Conservation (phyloP, 2,113 vertebrate genomes). For the Polyodon spathula region DNA sequence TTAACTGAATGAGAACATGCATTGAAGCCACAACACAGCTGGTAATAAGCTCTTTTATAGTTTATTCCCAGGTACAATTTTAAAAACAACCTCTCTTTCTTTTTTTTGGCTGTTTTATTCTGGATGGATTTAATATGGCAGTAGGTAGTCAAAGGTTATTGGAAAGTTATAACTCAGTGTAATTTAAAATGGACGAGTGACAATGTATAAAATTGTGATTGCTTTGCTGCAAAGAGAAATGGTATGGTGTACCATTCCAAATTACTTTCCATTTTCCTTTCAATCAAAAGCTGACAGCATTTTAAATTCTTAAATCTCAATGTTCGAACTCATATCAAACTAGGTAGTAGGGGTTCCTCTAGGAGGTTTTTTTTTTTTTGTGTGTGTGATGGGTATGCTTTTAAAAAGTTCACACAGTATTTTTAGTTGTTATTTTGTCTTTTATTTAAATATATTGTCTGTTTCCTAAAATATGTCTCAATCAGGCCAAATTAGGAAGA, state of each 20-base stretch:
- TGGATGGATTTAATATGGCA: slow-evolving; percentile 31
- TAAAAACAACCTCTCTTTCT: background rate
- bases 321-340: too few species aligned
- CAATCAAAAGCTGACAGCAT: too few species aligned
- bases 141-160: slow-evolving; percentile 42
- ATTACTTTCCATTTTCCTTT: too few species aligned
- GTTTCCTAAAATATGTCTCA: slow-evolving; percentile 7
- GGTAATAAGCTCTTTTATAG: too few species aligned
- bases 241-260: too few species aligned
- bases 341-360: too few species aligned
- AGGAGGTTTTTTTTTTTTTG: slow-evolving; percentile 10
- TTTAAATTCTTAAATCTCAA: too few species aligned
- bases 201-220: too few species aligned
- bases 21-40: too few species aligned
- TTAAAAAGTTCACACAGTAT: slow-evolving; percentile 9
- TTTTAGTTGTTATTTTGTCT: slow-evolving; percentile 11
- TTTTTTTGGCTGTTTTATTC: background rate
- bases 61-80: too few species aligned
- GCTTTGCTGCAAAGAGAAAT: too few species aligned
- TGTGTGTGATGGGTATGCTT: slow-evolving; percentile 13
- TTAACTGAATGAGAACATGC: too few species aligned
- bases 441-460: slow-evolving; percentile 5
- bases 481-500: slow-evolving; percentile 11
- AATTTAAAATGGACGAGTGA: background rate
- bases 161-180: background rate